phyloP scores from a whole-genome alignment of 2,888 invertebrate genomes.

The Mythimna loreyi region DNA sequence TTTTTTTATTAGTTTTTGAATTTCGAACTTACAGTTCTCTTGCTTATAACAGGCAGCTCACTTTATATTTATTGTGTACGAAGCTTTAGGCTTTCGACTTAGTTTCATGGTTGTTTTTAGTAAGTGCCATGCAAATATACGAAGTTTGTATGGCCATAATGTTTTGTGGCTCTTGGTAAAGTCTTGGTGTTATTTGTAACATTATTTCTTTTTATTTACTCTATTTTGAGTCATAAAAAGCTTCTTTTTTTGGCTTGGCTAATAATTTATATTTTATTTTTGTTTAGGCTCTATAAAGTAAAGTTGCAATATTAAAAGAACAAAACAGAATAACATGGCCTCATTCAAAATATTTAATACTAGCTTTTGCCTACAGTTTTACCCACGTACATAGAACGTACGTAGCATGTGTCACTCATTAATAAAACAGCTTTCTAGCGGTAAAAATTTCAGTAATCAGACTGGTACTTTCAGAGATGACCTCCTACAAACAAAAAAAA shows the following conservation, averaged over 20 bases:
- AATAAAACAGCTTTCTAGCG: too few relatives aligned
- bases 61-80: background rate
- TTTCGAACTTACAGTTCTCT: background rate
- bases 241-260: background rate
- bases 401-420: too few relatives aligned
- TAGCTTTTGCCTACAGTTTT: too few relatives aligned
- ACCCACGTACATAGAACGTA: too few relatives aligned
- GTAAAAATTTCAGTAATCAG: too few relatives aligned
- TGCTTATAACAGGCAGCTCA: background rate
- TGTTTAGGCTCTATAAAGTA: background rate
- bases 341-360: background rate
- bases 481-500: too few relatives aligned
- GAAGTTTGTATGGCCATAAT: slow-evolving; percentile 39
- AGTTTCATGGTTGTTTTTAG: slow-evolving; percentile 38
- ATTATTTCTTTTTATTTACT: slow-evolving; percentile 24
- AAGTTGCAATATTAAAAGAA: background rate
- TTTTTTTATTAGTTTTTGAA: too few relatives aligned
- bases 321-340: too few relatives aligned
- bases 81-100: slow-evolving; percentile 28
- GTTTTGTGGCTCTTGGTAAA: slow-evolving; percentile 30
- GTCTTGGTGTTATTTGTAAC: slow-evolving; percentile 32
- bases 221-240: slow-evolving; percentile 3
- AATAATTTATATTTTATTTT: background rate
- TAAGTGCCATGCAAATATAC: slow-evolving; percentile 52
- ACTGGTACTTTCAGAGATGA: too few relatives aligned